A percentile compares a stretch with the other conserved stretches of the same genome.
Evolutionary conservation across 2,113 vertebrate genomes (phyloP).

Genomic region (Echinops telfairi): DNA sequence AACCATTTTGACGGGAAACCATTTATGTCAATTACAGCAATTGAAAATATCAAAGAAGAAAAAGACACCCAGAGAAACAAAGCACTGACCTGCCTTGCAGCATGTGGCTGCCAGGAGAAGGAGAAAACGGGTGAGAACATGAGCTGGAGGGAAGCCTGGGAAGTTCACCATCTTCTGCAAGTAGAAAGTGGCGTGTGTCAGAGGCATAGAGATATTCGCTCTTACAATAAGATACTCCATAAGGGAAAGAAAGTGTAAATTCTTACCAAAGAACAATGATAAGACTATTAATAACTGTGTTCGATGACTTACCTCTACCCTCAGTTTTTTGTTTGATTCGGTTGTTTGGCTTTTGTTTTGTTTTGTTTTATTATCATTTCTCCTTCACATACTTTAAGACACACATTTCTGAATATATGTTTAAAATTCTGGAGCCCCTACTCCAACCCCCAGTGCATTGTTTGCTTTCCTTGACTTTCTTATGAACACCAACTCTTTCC

Average conservation of each 20-base stretch:
- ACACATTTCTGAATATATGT: neutral
- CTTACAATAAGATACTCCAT: neutral
- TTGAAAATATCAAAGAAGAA: neutral
- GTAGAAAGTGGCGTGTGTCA: neutral
- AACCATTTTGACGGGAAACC: neutral
- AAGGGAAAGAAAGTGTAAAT: neutral
- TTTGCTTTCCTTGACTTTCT: neutral
- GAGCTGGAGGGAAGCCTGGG: neutral
- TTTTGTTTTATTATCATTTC: neutral
- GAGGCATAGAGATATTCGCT: neutral
- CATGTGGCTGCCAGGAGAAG: neutral
- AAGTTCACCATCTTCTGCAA: slow-evolving; percentile 4
- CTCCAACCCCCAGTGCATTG: neutral
- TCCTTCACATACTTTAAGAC: neutral
- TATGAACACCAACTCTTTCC: neutral
- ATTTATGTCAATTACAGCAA: neutral
- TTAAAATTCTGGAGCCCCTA: neutral
- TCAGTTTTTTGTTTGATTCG: too few species aligned
- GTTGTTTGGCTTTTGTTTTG: neutral
- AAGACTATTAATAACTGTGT: neutral
- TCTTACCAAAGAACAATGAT: neutral
- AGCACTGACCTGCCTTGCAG: slow-evolving; percentile 48
- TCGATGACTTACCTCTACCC: neutral
- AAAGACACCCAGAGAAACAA: neutral
- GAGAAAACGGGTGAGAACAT: neutral